These are phyloP conservation scores for Drosophila kurseongensis DNA, from an alignment of 1,140 invertebrate genomes.

Conservation along the genomic window DNA sequence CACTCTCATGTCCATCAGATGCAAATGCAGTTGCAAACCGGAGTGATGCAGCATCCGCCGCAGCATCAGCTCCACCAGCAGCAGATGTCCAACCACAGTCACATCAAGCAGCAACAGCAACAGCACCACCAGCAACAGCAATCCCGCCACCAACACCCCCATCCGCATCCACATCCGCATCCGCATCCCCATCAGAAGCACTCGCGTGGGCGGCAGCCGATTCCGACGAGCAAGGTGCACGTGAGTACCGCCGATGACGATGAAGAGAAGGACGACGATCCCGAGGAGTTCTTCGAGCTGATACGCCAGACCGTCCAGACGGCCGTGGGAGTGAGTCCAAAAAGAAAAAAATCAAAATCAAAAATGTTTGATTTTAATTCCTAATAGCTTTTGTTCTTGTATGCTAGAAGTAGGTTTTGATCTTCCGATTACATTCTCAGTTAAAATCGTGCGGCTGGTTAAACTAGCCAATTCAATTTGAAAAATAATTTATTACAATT, in stretches of 20 bases:
- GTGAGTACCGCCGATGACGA: slow-evolving; percentile 47
- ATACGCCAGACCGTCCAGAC: slow-evolving; percentile 72
- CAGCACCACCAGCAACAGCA: slow-evolving; percentile 19
- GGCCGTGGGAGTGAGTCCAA: slow-evolving; percentile 71
- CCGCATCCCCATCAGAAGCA: slow-evolving; percentile 36
- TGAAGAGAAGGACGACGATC: slow-evolving; percentile 77
- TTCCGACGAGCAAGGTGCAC: slow-evolving; percentile 14
- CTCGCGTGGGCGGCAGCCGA: slow-evolving; percentile 18
- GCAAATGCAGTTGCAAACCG: slow-evolving; percentile 7
- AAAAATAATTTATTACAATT: too few relatives aligned
- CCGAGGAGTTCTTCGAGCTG: slow-evolving; percentile 78
- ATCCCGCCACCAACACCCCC: not conserved
- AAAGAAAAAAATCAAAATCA: too few relatives aligned
- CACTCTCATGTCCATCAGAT: slow-evolving; percentile 16
- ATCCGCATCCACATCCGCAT: slow-evolving; percentile 8
- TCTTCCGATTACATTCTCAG: too few relatives aligned
- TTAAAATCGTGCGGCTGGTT: too few relatives aligned
- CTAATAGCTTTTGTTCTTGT: too few relatives aligned
- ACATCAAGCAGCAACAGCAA: slow-evolving; percentile 25
- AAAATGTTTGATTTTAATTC: not conserved
- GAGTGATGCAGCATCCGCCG: slow-evolving; percentile 21
- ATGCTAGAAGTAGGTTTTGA: too few relatives aligned
- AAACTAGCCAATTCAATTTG: too few relatives aligned
- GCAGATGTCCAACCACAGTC: slow-evolving; percentile 33
- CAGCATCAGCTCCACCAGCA: slow-evolving; percentile 70